Evolutionary conservation across 2,113 vertebrate genomes (phyloP).

Genomic region (Cynoglossus semilaevis): DNA sequence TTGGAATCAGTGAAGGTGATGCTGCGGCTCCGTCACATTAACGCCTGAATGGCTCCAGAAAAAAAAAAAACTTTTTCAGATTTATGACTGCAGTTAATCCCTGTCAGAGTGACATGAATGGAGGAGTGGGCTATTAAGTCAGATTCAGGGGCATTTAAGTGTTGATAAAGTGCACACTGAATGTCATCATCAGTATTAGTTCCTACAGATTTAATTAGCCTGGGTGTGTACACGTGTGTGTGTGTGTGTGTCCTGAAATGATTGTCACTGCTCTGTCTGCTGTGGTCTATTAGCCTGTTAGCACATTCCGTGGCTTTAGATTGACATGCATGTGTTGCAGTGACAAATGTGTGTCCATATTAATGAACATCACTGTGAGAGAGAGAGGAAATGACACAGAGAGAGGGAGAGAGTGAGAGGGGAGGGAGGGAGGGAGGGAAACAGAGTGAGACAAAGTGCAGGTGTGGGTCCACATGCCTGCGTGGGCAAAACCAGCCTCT

Average conservation of each 20-base stretch:
- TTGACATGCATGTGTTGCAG: slow-evolving; percentile 52
- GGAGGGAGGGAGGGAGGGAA: background rate
- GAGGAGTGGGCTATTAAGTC: slow-evolving; percentile 46
- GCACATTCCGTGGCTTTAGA: slow-evolving; percentile 48
- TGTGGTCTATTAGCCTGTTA: slow-evolving; percentile 41
- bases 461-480: slow-evolving; percentile 54
- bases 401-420: background rate
- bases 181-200: slow-evolving; percentile 54
- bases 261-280: slow-evolving; percentile 37
- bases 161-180: slow-evolving; percentile 29
- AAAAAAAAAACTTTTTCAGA: slow-evolving; percentile 39
- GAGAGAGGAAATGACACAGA: background rate
- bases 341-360: slow-evolving; percentile 48
- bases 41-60: slow-evolving; percentile 44
- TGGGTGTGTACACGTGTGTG: slow-evolving; percentile 5
- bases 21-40: slow-evolving; percentile 25
- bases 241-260: slow-evolving; percentile 23
- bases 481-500: slow-evolving; percentile 52
- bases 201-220: slow-evolving; percentile 69
- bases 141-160: slow-evolving; percentile 51
- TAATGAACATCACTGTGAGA: slow-evolving; percentile 34
- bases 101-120: slow-evolving; percentile 44
- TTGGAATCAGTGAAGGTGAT: slow-evolving; percentile 34
- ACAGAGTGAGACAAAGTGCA: slow-evolving; percentile 42
- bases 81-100: slow-evolving; percentile 61